Evolutionary conservation across 2,113 vertebrate genomes (phyloP).

Genomic region (Trematomus loennbergii): DNA sequence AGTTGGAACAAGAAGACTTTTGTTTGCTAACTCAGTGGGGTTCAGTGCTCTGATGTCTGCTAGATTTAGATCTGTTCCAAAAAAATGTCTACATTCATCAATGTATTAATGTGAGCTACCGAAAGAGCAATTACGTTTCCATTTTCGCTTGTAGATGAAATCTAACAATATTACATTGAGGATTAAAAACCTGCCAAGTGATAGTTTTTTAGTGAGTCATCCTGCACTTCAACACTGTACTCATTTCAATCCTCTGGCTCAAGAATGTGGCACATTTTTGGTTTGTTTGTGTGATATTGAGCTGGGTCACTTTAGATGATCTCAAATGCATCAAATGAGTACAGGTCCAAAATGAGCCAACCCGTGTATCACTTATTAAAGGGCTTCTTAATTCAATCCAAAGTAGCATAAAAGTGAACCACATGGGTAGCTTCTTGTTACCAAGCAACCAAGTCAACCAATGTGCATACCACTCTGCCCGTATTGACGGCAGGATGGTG

Average conservation of each 20-base stretch:
- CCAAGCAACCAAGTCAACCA: conserved; percentile 80
- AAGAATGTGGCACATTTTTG: conserved; percentile 22
- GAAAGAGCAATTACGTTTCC: conserved; percentile 12
- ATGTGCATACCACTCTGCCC: conserved; percentile 58
- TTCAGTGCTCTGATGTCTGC: conserved; percentile 65
- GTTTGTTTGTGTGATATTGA: conserved; percentile 57
- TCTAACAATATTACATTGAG: conserved; percentile 25
- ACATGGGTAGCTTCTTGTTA: conserved; percentile 72
- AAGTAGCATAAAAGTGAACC: conserved; percentile 50
- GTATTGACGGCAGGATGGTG: conserved; percentile 55
- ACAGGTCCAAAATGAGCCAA: conserved; percentile 51
- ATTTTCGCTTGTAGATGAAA: conserved; percentile 37
- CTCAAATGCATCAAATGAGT: conserved; percentile 37
- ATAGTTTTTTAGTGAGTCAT: conserved; percentile 3
- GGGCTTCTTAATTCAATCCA: conserved; percentile 68
- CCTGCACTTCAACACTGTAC: background rate
- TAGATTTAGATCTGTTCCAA: conserved; percentile 48
- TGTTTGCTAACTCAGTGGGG: conserved; percentile 65
- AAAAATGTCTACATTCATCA: conserved; percentile 62
- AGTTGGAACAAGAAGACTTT: conserved; percentile 70
- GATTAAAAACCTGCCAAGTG: conserved; percentile 35
- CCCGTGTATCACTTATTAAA: conserved; percentile 51
- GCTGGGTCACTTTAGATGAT: conserved; percentile 23
- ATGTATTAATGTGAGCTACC: conserved; percentile 52
- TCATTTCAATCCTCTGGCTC: conserved; percentile 15